Evolutionary conservation across 2,113 vertebrate species (phyloP).

Genomic region (Gymnorhina tibicen): DNA sequence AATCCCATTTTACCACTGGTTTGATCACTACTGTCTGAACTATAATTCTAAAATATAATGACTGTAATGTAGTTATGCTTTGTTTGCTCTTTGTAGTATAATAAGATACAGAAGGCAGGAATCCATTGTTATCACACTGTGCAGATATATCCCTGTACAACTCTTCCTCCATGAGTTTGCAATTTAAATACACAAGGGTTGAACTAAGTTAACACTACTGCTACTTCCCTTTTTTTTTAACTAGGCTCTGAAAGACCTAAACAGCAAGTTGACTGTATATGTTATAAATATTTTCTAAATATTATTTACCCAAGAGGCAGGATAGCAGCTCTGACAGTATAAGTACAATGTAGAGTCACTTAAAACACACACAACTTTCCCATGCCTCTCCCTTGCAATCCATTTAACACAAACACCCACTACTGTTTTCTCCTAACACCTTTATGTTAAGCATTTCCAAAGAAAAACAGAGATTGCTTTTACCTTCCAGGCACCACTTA

Average conservation of each 20-base stretch:
- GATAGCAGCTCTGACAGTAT: background rate
- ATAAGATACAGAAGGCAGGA: conserved; percentile 42
- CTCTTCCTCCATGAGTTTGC: conserved; percentile 38
- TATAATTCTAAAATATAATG: conserved; percentile 19
- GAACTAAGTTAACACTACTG: conserved; percentile 25
- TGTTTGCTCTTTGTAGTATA: conserved; percentile 21
- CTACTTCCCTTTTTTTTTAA: background rate
- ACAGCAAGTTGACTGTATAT: conserved; percentile 15
- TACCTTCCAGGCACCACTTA: background rate
- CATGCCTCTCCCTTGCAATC: background rate
- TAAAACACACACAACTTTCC: background rate
- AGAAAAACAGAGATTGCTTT: background rate
- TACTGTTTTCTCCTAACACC: background rate
- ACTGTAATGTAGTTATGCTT: conserved; percentile 4
- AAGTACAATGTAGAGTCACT: background rate
- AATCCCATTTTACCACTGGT: conserved; percentile 11
- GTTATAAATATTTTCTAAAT: conserved; percentile 47
- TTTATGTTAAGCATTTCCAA: background rate
- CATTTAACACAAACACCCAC: background rate
- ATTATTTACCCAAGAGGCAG: conserved; percentile 19
- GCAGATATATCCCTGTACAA: background rate
- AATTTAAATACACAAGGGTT: conserved; percentile 19
- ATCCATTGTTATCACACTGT: background rate
- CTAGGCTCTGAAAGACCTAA: conserved; percentile 28
- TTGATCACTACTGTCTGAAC: conserved; percentile 11